These are phyloP conservation scores for Drosophila anomelani DNA, from an alignment of 2,888 invertebrate genomes.

Conservation along the genomic window DNA sequence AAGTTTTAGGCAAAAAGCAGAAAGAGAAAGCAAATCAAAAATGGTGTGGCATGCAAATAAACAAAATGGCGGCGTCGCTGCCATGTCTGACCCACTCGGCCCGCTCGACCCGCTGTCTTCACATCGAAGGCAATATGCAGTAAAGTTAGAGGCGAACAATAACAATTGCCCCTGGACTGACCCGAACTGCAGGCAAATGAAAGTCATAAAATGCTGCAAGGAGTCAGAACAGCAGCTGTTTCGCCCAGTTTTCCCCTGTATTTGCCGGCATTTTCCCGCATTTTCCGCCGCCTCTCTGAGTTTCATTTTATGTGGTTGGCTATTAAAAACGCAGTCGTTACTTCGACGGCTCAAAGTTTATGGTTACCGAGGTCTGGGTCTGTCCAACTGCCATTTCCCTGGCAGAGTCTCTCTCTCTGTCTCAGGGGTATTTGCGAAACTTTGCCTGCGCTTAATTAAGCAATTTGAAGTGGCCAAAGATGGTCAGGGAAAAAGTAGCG, in stretches of 20 bases:
- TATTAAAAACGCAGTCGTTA: constrained; percentile 74
- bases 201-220: constrained; percentile 69
- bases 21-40: constrained; percentile 20
- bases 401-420: constrained; percentile 27
- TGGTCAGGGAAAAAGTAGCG: constrained; percentile 64
- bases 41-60: constrained; percentile 47
- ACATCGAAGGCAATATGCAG: constrained; percentile 50
- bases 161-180: constrained; percentile 40
- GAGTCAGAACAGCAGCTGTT: constrained; percentile 35
- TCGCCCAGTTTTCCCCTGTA: constrained; percentile 13
- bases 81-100: constrained; percentile 10
- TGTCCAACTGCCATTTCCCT: constrained; percentile 7
- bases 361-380: constrained; percentile 35
- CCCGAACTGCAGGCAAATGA: constrained; percentile 62
- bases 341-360: constrained; percentile 74
- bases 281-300: background rate
- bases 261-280: constrained; percentile 3
- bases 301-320: constrained; percentile 46
- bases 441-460: constrained; percentile 77
- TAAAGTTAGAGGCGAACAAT: constrained; percentile 43
- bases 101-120: constrained; percentile 12
- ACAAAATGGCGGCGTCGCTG: constrained; percentile 49
- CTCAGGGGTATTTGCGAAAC: constrained; percentile 65
- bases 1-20: constrained; percentile 33
- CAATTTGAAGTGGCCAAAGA: constrained; percentile 68